phyloP scores from a whole-genome alignment of 2,797 vertebrate genomes.

The Thunnus albacares region DNA sequence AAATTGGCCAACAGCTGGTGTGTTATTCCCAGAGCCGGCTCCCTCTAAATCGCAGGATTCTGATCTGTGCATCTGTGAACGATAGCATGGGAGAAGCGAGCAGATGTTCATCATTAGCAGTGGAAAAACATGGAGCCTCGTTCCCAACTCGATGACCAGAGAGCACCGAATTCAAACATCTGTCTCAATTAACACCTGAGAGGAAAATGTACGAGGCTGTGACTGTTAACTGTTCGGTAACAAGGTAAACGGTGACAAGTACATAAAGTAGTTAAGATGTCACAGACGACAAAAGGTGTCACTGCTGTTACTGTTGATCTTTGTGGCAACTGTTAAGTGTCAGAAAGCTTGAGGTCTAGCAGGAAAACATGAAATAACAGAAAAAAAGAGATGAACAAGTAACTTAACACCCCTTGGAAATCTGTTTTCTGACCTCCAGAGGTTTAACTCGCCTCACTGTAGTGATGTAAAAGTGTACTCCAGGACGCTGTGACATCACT shows the following conservation, averaged over 20 bases:
- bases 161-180: conserved; percentile 44
- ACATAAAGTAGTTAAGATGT: not conserved
- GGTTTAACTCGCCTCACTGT: no score
- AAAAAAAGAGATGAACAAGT: not conserved
- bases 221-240: not conserved
- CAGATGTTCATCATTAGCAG: conserved; percentile 79
- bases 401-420: not conserved
- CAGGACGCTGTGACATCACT: no score
- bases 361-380: not conserved
- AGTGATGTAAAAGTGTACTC: not conserved
- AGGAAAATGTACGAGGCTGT: conserved; percentile 2
- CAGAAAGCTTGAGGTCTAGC: not conserved
- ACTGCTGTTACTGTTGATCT: not conserved
- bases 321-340: not conserved
- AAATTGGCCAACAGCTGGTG: conserved; percentile 63
- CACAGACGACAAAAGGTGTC: not conserved
- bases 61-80: conserved; percentile 56
- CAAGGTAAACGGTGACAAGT: not conserved
- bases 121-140: conserved; percentile 42
- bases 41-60: conserved; percentile 58
- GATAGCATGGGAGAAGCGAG: conserved; percentile 54
- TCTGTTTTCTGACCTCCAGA: not conserved
- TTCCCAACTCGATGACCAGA: conserved; percentile 31
- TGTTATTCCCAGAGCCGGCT: conserved; percentile 57
- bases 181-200: conserved; percentile 44